Conservation (phyloP, 1,140 invertebrate genomes). For the Apis dorsata region DNA sequence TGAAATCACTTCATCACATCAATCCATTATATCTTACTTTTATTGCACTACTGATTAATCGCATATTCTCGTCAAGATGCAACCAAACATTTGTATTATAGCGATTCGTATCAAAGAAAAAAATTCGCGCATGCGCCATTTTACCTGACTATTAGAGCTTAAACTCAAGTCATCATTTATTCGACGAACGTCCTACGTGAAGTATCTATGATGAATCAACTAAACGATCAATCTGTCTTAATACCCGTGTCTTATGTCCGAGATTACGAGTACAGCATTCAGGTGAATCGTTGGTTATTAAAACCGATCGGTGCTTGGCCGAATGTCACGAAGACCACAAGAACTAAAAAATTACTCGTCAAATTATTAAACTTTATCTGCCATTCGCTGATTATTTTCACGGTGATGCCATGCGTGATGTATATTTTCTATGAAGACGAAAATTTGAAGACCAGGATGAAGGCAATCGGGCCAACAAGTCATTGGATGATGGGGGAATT, state of each 20-base stretch:
- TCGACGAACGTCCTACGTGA: background rate
- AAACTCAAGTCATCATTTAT: background rate
- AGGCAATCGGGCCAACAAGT: conserved; percentile 67
- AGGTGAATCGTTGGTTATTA: conserved; percentile 55
- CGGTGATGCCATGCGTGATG: conserved; percentile 15
- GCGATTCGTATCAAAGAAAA: background rate
- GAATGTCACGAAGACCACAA: background rate
- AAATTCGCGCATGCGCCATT: conserved; percentile 39
- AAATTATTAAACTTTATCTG: conserved; percentile 21
- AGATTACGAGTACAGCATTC: conserved; percentile 44
- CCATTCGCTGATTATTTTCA: conserved; percentile 48
- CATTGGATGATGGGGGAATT: conserved; percentile 68
- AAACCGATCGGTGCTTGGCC: conserved; percentile 57
- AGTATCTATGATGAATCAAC: conserved; percentile 14
- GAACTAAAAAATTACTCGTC: background rate
- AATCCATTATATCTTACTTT: background rate
- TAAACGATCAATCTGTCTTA: background rate
- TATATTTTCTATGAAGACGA: conserved; percentile 59
- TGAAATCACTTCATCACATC: background rate
- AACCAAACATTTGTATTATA: background rate
- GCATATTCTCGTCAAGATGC: background rate
- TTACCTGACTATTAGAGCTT: too few relatives aligned
- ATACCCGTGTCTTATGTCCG: background rate
- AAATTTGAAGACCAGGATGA: conserved; percentile 55
- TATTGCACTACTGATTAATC: background rate